Conservation (phyloP, 2,888 invertebrate genomes). For the Hartigia nigra region DNA sequence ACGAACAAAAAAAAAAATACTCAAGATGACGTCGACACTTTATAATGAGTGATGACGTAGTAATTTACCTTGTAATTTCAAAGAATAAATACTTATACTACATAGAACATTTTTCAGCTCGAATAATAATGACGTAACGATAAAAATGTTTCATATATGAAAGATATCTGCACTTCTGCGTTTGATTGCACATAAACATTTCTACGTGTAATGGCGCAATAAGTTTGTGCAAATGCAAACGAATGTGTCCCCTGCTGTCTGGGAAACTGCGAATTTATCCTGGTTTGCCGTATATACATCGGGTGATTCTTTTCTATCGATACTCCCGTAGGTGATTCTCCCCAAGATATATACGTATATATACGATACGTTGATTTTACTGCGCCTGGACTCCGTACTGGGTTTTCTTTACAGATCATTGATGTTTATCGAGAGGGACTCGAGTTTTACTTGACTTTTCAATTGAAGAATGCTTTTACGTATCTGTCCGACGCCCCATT, state of each 20-base stretch:
- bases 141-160: not conserved
- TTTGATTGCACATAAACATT: not conserved
- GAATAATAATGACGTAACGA: not conserved
- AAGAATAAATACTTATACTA: not conserved
- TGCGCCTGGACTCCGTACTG: not conserved
- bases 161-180: not conserved
- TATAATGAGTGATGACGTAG: not conserved
- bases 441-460: not conserved
- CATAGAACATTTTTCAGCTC: not conserved
- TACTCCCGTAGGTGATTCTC: not conserved
- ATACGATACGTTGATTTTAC: not conserved
- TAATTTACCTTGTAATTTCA: not conserved
- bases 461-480: not conserved
- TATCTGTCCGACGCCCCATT: conserved; percentile 16
- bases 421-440: not conserved
- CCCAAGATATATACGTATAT: not conserved
- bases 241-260: not conserved
- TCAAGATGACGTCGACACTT: not conserved
- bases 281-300: not conserved
- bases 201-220: not conserved
- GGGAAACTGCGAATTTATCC: not conserved
- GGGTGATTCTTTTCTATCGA: not conserved
- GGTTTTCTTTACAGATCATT: not conserved
- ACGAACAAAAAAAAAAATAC: not conserved
- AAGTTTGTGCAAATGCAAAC: not conserved